Base-by-base conservation (phyloP, 2,113 vertebrate genomes). In the Irena cyanogastra region DNA sequence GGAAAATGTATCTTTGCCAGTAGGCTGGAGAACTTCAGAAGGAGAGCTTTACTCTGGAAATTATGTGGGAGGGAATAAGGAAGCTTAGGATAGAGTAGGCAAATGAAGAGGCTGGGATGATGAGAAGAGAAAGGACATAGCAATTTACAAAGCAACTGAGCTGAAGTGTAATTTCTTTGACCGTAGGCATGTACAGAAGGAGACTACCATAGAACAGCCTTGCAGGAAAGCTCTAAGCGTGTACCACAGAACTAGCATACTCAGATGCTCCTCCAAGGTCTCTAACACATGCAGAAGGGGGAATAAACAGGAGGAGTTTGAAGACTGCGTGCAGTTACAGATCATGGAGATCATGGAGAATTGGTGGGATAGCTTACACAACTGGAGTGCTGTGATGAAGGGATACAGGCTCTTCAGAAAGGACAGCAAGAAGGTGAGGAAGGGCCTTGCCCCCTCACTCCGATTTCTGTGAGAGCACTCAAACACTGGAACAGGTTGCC, bases 191-290 rank as follows among this genome's bases (percentile, higher is more conserved):
- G 20, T 41, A 50, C 37, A 53, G 68, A 81, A 80, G 23, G 39
- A 83, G 35, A 13, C 4, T 39, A n/a, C 22, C 23, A 53, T 0
- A 59, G 30, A 88, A 69, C 5, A 85, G 44, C 28, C 39, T n/a
- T 37, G 26, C 18, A 49, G 22, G 69, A 92, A 64, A 77, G 69
- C 44, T 68, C 64, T 72, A 63, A 81, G 74, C 28, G 44, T 54
- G 26, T 27, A 21, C 19, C 16, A 52, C 0, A 0, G 33, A 87
- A 80, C 17, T 0, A 4, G 61, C 35, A 87, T n/a, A 47, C 42
- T 17, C 10, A 0, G 63, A 75, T 35, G 47, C 10, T 37, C 11
- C 31, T 63, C n/a, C 1, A 1, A 76, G n/a, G 47, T 61, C 31
- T 49, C 41, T 17, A 83, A 76, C 1, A 0, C n/a, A 44, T 3